Evolutionary conservation across 2,113 vertebrate genomes (phyloP), one percentile per base, ranked within the genome.

Genomic region (Limnothrissa miodon): DNA sequence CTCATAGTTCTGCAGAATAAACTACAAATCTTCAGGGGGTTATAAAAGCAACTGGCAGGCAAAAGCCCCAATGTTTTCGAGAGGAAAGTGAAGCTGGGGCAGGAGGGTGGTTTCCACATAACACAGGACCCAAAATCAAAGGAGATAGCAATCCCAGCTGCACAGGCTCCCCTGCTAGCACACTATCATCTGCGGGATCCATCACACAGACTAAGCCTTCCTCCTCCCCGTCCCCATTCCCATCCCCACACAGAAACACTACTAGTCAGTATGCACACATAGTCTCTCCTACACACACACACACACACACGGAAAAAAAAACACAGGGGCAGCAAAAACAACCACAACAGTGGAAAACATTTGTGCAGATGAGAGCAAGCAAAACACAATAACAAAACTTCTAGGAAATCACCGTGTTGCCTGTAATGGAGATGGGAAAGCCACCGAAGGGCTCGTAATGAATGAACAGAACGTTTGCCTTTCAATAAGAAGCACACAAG

Each of bases 71-170:
- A 90, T 82, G 81, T 91, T 92, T 88, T 42, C n/a, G 87, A 93
- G 87, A 88, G 92, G 90, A 90, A 95, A 94, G 91, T 87, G 83
- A 86, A 90, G 89, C 88, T 46, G 83, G 85, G 86, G 51, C 86
- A 81, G 93, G 92, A 81, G 93, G 92, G 90, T 93, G 92, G 90
- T 94, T 93, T 94, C 91, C 93, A 93, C 93, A 94, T 94, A 90
- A 91, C 89, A 91, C 87, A 89, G 70, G 80, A 83, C 85, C 90
- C 87, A 87, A 92, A 93, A 95, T 94, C 91, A 94, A 94, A 94
- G 90, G 86, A 93, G 91, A 95, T 94, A 91, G 90, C 89, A 93
- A 93, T 93, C 92, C 92, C 94, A 94, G 94, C 93, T 95, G 94
- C 78, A 82, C 85, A 15, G 82, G 87, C 88, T 88, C 89, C 89